These are phyloP conservation scores for Circaetus cinerascens DNA, from an alignment of 2,113 vertebrate genomes.

Conservation along the genomic window DNA sequence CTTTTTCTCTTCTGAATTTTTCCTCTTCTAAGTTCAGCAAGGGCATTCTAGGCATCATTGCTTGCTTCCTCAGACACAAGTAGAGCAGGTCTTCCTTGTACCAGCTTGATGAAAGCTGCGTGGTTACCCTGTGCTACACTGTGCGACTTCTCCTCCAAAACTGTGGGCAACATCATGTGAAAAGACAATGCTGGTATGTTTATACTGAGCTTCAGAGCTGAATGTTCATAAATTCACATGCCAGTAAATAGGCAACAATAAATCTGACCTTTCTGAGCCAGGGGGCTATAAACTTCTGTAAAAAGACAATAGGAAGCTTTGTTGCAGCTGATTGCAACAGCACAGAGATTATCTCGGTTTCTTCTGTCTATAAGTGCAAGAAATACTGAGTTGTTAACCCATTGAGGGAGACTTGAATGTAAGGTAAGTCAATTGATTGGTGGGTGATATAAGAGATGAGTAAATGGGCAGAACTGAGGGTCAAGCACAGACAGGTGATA, in stretches of 20 bases:
- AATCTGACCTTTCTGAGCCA: neutral
- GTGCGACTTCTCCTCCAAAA: neutral
- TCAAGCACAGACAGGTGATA: neutral
- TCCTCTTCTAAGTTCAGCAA: neutral
- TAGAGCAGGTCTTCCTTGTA: neutral
- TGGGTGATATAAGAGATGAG: neutral
- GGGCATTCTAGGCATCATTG: neutral
- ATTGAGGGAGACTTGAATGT: neutral
- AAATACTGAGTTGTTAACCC: neutral
- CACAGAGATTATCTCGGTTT: neutral
- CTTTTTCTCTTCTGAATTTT: neutral
- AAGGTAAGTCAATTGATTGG: neutral
- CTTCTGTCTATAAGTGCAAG: neutral
- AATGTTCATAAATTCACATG: neutral
- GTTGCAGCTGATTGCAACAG: neutral
- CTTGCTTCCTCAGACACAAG: neutral
- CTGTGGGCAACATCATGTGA: neutral
- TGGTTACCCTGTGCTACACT: neutral
- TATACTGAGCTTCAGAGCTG: neutral
- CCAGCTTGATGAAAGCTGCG: neutral
- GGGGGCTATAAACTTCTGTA: neutral
- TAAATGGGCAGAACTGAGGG: neutral
- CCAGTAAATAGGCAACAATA: neutral
- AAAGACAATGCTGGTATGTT: neutral
- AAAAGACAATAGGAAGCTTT: neutral